Conservation (phyloP, 2,113 vertebrate genomes). For the Merops nubicus region DNA sequence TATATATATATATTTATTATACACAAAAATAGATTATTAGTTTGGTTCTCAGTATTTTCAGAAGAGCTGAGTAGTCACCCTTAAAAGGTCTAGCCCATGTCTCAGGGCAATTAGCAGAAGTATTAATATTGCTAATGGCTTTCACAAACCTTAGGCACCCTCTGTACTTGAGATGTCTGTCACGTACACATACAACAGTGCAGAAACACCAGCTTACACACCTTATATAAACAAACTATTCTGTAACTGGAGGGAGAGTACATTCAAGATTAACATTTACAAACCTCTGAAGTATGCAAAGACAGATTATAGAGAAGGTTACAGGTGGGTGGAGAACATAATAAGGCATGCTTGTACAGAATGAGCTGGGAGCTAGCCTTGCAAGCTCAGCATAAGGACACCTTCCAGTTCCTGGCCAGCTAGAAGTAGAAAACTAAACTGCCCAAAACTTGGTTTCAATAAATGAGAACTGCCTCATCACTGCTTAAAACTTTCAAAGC, state of each 20-base stretch:
- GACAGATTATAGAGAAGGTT: neutral
- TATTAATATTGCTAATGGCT: neutral
- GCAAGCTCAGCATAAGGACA: neutral
- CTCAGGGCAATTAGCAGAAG: neutral
- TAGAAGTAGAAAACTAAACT: neutral
- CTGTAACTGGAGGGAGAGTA: neutral
- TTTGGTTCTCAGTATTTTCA: neutral
- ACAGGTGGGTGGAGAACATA: neutral
- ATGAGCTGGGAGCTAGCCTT: neutral
- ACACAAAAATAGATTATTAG: neutral
- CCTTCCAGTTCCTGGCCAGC: neutral
- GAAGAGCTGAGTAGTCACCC: neutral
- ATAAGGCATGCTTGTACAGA: neutral
- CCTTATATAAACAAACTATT: neutral
- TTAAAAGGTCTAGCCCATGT: neutral
- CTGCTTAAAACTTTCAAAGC: neutral
- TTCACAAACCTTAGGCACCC: neutral
- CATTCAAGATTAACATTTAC: neutral
- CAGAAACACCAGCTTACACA: neutral
- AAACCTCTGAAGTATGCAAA: neutral
- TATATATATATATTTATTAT: neutral
- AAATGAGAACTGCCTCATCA: neutral
- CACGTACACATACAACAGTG: neutral
- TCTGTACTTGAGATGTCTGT: neutral
- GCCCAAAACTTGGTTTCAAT: neutral